Evolutionary conservation across 2,888 invertebrate genomes (phyloP), one percentile per base, ranked within the genome.

Genomic region (Blastobasis adustella): DNA sequence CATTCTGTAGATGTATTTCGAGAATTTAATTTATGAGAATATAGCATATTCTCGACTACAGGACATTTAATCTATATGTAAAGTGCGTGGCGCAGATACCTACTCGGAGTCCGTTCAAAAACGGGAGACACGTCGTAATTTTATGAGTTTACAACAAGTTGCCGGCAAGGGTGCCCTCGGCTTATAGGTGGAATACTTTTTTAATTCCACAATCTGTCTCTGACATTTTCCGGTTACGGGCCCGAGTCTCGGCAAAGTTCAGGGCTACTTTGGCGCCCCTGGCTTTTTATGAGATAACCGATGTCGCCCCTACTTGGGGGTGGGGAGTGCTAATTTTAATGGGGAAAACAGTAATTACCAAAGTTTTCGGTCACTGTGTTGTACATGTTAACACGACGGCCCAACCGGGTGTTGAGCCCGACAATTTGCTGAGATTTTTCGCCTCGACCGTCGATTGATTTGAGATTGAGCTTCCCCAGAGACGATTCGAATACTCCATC

Each of bases 331-430:
- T 63, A 65, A 69, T 68, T 68, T 72, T 66, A 68, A 68, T 65
- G 57, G 61, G 67, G 68, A 62, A 66, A 71, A 73, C 67, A 68
- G 71, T 73, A 71, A 69, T 69, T 67, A 70, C 63, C 58, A 66
- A 71, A 73, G 65, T 73, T 68, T 67, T 44, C 46, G 49, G 52
- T 41, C 54, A 37, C 46, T 23, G 23, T 49, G 39, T 46, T 23
- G 23, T 23, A 23, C 23, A 23, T 23, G 23, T 23, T 23, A 23
- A 23, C 23, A 23, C 23, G 23, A 23, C 23, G 23, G 23, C 23
- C 23, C 23, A 23, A 23, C 23, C 23, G 23, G 23, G 23, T 23
- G 23, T 23, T 23, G 23, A 23, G 23, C 23, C 23, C 23, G 23
- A 23, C 3, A 1, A 23, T 23, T 23, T 23, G 23, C 23, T 23